These are phyloP conservation scores for Drosophila sordidula DNA, from an alignment of 2,888 invertebrate species.

Conservation along the genomic window DNA sequence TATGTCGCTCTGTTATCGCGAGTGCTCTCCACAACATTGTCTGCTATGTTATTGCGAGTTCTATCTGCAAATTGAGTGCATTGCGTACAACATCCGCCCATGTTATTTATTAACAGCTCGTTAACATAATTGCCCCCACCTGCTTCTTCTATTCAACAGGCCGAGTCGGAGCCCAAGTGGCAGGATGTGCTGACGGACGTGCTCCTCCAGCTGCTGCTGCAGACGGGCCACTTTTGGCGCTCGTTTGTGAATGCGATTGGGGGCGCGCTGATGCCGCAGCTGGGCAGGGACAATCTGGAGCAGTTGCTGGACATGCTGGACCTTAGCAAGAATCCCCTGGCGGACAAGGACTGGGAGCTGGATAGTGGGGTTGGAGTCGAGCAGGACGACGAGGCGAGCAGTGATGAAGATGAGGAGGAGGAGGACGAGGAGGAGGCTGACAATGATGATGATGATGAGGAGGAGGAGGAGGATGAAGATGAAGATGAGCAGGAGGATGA, in stretches of 20 bases:
- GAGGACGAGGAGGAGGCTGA: conserved; percentile 13
- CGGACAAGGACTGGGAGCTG: conserved; percentile 10
- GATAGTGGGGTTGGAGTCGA: conserved; percentile 17
- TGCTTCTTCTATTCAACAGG: background rate
- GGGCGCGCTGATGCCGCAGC: conserved; percentile 32
- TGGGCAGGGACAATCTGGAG: conserved; percentile 39
- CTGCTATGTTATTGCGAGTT: too few relatives aligned
- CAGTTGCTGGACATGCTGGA: conserved; percentile 53
- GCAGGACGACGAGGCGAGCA: conserved; percentile 9
- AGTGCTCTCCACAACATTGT: too few relatives aligned
- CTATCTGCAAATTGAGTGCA: background rate
- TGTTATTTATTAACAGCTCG: background rate
- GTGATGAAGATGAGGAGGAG: conserved; percentile 12
- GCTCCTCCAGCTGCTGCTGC: conserved; percentile 52
- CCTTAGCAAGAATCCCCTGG: conserved; percentile 54
- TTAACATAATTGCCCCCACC: background rate
- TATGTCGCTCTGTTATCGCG: too few relatives aligned
- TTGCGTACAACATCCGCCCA: too few relatives aligned
- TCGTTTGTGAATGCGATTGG: conserved; percentile 41
- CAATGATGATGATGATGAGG: conserved; percentile 15
- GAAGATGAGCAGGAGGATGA: background rate
- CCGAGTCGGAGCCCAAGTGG: conserved; percentile 37
- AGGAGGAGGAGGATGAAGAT: conserved; percentile 1
- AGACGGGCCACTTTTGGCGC: conserved; percentile 55
- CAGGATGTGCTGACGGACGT: conserved; percentile 65